Percentiles rank a stretch among this genome's conserved stretches.
Evolutionary conservation across 2,797 vertebrate species (phyloP).

Genomic region (Anabas testudineus): DNA sequence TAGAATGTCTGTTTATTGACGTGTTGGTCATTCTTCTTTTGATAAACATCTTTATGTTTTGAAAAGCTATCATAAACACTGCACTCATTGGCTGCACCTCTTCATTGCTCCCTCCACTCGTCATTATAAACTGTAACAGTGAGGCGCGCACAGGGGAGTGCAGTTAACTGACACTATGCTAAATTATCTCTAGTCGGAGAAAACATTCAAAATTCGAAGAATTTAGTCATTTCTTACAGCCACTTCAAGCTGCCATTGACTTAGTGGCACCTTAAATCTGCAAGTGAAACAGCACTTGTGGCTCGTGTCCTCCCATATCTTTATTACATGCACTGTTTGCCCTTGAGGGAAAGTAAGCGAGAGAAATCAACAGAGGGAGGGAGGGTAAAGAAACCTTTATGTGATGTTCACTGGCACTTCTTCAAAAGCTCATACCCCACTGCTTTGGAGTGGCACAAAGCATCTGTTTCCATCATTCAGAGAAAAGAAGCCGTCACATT

Average conservation of each 20-base stretch:
- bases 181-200: conserved; percentile 22
- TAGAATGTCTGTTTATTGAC: too few species aligned
- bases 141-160: too few species aligned
- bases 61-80: too few species aligned
- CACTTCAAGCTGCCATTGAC: conserved; percentile 12
- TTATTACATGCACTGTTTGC: conserved; percentile 40
- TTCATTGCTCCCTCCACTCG: too few species aligned
- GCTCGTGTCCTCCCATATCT: conserved; percentile 6
- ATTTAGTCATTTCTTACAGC: conserved; percentile 10
- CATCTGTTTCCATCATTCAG: conserved; percentile 72
- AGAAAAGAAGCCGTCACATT: conserved; percentile 46
- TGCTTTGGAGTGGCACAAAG: conserved; percentile 69
- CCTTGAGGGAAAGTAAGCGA: conserved; percentile 40
- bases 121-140: background rate
- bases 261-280: conserved; percentile 27
- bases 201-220: conserved; percentile 12
- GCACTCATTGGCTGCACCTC: too few species aligned
- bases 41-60: too few species aligned
- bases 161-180: background rate
- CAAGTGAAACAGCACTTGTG: conserved; percentile 8
- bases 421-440: conserved; percentile 70
- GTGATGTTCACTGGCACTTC: conserved; percentile 69
- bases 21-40: too few species aligned
- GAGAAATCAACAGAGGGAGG: conserved; percentile 14
- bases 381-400: conserved; percentile 28